These are phyloP conservation scores for Vanessa cardui DNA, from an alignment of 2,888 invertebrate genomes.

Conservation along the genomic window DNA sequence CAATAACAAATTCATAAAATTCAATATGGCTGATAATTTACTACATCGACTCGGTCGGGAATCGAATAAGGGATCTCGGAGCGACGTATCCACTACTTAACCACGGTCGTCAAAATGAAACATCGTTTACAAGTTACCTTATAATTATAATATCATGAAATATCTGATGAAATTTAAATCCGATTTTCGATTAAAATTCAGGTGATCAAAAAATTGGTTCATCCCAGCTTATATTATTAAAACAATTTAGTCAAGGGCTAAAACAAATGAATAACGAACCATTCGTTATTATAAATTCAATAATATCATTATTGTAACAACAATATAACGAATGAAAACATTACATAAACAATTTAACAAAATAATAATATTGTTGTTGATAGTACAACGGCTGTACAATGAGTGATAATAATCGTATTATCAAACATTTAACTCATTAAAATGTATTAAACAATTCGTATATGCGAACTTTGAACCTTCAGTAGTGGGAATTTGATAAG, in stretches of 20 bases:
- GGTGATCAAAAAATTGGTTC: too few relatives aligned
- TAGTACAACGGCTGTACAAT: slow-evolving; percentile 2
- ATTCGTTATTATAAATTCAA: background rate
- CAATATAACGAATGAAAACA: slow-evolving; percentile 8
- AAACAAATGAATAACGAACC: background rate
- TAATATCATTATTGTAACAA: background rate
- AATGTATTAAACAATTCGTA: slow-evolving; percentile 17
- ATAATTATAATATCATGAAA: too few relatives aligned
- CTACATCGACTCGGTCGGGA: too few relatives aligned
- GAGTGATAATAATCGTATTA: slow-evolving; percentile 5
- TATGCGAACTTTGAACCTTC: slow-evolving; percentile 12
- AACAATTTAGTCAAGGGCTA: too few relatives aligned
- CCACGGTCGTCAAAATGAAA: background rate
- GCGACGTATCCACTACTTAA: too few relatives aligned
- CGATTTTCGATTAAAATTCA: too few relatives aligned
- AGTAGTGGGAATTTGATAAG: background rate
- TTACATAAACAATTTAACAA: background rate
- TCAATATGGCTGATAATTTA: too few relatives aligned
- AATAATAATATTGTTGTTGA: slow-evolving; percentile 17
- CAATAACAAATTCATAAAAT: too few relatives aligned
- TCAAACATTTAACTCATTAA: slow-evolving; percentile 9
- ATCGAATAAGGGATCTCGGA: too few relatives aligned
- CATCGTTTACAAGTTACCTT: too few relatives aligned
- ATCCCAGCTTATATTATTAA: too few relatives aligned
- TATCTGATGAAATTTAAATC: too few relatives aligned